A percentile compares a stretch with the other conserved stretches of the same genome.
Conservation (phyloP, 2,113 vertebrate genomes). For the Chaenocephalus aceratus region DNA sequence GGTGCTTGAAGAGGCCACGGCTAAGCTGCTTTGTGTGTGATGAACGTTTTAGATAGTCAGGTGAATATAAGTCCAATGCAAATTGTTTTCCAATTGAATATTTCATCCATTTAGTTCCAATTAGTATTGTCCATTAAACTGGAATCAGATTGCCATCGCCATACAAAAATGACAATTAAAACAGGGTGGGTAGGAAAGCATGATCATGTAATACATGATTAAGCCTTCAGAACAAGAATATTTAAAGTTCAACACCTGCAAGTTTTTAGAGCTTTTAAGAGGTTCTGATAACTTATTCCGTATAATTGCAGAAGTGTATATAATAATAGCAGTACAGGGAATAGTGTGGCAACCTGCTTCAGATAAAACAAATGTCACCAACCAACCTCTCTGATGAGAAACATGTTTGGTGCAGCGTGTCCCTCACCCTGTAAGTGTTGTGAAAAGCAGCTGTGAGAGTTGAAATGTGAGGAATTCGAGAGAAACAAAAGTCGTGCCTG, state of each 20-base stretch:
- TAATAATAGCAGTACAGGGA: neutral
- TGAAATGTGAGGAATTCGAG: conserved; percentile 8
- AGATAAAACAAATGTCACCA: neutral
- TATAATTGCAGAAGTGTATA: neutral
- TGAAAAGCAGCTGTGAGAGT: neutral
- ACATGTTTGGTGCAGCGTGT: neutral
- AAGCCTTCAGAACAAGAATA: neutral
- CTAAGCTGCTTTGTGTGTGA: too few relatives aligned
- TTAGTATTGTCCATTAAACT: too few relatives aligned
- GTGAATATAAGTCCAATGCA: too few relatives aligned
- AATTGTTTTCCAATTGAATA: too few relatives aligned
- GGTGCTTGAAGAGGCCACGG: too few relatives aligned
- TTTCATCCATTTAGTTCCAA: too few relatives aligned
- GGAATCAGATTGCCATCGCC: too few relatives aligned
- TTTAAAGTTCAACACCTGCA: neutral
- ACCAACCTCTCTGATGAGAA: neutral
- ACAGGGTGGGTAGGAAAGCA: neutral
- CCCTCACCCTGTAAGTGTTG: neutral
- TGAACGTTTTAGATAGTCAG: too few relatives aligned
- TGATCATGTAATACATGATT: neutral
- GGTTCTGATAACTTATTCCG: neutral
- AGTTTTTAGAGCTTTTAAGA: neutral
- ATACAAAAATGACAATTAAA: too few relatives aligned
- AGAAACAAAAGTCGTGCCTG: neutral
- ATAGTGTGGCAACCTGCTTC: neutral